Evolutionary conservation across 2,113 vertebrate species (phyloP), one percentile per base, ranked within the genome.

Genomic region (Bombycilla garrulus): DNA sequence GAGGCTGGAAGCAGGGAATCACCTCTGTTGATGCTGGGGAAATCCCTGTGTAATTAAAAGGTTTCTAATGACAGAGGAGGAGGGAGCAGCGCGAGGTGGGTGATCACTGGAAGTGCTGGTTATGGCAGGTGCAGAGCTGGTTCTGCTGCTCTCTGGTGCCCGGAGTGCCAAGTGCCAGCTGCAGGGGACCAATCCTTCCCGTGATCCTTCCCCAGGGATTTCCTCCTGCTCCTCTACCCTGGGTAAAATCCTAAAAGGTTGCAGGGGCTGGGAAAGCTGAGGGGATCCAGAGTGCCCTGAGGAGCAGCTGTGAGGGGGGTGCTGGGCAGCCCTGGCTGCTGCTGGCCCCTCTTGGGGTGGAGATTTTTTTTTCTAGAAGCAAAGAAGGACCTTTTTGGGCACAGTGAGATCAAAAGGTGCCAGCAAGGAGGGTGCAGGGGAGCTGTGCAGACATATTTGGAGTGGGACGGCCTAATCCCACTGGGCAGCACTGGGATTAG

Each of bases 271-370:
- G 42, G 50, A 54, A 50, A 53, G 13, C 19, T 2, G 11, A 45
- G 70, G 20, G 11, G 9, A 15, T 47, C 18, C 2, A 1, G 25
- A 71, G 15, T 1, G 0, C 51, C 45, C 16, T 0, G 0, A 16
- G 66, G 33, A 79, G 45, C 66, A 56, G 66, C 50, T 56, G 45
- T 0, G 6, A 81, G 25, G 48, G 25, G 21, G 4, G 23, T 17
- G 5, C 12, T 20, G 29, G 74, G 40, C 40, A 70, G 65, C 54
- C 35, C 33, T 60, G 45, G n/a, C 22, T 42, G 36, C 20, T 54
- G 60, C 50, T 1, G 12, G 25, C n/a, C 50, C 8, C 10, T 87
- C 40, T 36, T 61, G 17, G 0, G 7, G 10, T 65, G 58, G 28
- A 44, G 40, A 44, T 29, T 51, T 47, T 78, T 78, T 38, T 51